Evolutionary conservation across 2,113 vertebrate genomes (phyloP).

Genomic region (Muscicapa adusta): DNA sequence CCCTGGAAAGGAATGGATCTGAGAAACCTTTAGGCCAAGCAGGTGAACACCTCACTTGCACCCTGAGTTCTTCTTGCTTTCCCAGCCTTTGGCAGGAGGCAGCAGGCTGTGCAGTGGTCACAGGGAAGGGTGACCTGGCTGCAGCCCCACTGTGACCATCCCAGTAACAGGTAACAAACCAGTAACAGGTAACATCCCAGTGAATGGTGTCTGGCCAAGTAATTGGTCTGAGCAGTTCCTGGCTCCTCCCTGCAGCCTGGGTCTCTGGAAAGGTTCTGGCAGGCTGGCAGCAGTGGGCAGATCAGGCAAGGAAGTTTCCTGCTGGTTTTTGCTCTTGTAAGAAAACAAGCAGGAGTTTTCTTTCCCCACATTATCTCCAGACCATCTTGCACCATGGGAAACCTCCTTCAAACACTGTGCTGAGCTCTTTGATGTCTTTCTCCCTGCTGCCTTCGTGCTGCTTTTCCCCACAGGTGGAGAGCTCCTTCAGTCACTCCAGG

Average conservation of each 20-base stretch:
- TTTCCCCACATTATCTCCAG: neutral
- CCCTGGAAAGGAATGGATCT: neutral
- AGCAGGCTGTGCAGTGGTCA: neutral
- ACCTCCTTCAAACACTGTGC: neutral
- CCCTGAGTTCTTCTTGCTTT: neutral
- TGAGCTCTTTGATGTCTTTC: neutral
- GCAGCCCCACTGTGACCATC: neutral
- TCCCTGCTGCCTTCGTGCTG: neutral
- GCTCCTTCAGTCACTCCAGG: neutral
- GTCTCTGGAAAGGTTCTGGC: neutral
- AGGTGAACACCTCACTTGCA: neutral
- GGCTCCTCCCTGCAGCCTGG: neutral
- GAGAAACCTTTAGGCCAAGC: neutral
- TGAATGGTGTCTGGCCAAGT: neutral
- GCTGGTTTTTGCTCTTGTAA: rapidly evolving
- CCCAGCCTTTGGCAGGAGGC: neutral
- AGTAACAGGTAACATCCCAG: too few species aligned
- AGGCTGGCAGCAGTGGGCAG: neutral
- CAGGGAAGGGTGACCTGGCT: neutral
- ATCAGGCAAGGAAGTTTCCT: neutral
- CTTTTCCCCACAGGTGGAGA: rapidly evolving
- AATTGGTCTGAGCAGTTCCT: neutral
- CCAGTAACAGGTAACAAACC: neutral
- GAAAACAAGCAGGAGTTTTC: neutral
- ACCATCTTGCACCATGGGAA: neutral